Base-by-base conservation (phyloP, 2,888 invertebrate genomes). In the Dryobota labecula region DNA sequence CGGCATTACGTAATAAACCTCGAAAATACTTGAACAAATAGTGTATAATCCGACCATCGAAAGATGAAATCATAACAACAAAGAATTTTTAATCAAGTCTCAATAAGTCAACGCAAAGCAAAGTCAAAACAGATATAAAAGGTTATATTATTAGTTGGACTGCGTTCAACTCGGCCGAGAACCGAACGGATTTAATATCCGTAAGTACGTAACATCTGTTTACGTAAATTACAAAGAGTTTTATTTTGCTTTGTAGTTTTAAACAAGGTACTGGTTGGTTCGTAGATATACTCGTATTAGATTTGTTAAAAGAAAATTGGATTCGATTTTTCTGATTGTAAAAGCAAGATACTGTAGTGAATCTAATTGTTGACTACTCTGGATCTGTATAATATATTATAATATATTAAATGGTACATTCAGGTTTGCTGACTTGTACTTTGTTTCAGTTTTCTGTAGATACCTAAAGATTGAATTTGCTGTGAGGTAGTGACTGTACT, bases 201-300 rank as follows among this genome's bases (percentile, higher is more conserved):
- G 71, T 70, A 68, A 68, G 69, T 62, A 69, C 51, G 74, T 70
- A 85, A 80, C 81, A 76, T 82, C 70, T 87, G 87, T 86, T 84
- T 80, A 77, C 83, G 77, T 77, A 81, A 81, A 73, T 82, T 83
- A 76, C 77, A 82, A 76, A 76, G 66, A 68, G 74, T 80, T 82
- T 83, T 77, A 71, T 81, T 83, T 77, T 72, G 54, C 72, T 76
- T 75, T 79, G 76, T 75, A 65, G 61, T 76, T 76, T 82, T 70
- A 68, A 70, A 58, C 51, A 20, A 43, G 61, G 54, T 63, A 57
- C 57, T 57, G 15, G 53, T 43, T 49, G 51, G 30, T 30, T 43
- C 6, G 51, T 64, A 38, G 36, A 60, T 47, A 18, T n/a, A n/a
- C n/a, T n/a, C n/a, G n/a, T 67, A 68, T 56, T 51, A 5, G 41